These are phyloP conservation scores for Imbricaverruca yamaguchii DNA, from an alignment of 2,888 invertebrate species.

Conservation along the genomic window DNA sequence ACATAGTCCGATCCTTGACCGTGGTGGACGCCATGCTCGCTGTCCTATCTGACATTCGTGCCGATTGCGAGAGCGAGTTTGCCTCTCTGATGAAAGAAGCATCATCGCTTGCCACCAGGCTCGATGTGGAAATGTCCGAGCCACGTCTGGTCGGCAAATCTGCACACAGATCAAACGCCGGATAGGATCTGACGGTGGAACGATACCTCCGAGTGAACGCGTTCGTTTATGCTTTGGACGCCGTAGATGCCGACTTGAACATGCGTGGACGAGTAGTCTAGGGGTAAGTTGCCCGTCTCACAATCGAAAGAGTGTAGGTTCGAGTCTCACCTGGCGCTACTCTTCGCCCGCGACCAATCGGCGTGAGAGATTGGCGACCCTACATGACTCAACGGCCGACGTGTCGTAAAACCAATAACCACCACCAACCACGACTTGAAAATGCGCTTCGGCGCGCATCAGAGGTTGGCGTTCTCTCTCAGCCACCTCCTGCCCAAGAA, in stretches of 20 bases:
- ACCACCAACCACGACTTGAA: too few relatives aligned
- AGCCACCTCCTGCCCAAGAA: neutral
- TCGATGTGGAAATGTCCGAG: neutral
- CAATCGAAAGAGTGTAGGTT: too few relatives aligned
- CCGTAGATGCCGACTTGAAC: too few relatives aligned
- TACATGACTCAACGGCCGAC: too few relatives aligned
- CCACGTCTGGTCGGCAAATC: neutral
- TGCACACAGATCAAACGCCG: neutral
- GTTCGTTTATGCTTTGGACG: neutral
- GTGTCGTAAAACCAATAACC: too few relatives aligned
- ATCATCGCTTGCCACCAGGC: neutral
- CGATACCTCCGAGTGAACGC: neutral
- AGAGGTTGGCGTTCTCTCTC: too few relatives aligned
- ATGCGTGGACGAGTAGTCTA: too few relatives aligned
- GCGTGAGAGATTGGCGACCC: too few relatives aligned
- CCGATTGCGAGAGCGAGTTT: neutral
- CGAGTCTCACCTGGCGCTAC: too few relatives aligned
- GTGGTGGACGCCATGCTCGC: neutral
- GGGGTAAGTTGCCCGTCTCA: too few relatives aligned
- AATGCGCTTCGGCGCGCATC: too few relatives aligned
- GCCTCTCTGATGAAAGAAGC: neutral
- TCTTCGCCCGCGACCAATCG: too few relatives aligned
- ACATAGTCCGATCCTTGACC: neutral
- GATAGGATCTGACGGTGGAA: neutral
- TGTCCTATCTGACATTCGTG: neutral